Conservation (phyloP, 2,888 invertebrate genomes). For the Litoditis marina region DNA sequence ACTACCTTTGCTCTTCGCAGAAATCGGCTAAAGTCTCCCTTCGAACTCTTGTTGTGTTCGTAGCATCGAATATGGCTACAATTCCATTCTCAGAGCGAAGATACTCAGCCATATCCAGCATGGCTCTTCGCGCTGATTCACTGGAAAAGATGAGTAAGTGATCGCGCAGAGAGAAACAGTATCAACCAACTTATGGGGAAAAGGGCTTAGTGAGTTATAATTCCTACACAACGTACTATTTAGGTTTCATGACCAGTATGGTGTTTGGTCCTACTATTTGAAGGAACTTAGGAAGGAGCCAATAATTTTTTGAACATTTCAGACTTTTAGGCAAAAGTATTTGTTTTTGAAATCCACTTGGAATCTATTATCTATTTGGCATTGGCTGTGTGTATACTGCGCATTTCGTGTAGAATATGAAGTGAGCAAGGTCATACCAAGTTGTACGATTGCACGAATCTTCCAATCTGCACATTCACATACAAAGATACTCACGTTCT, state of each 20-base stretch:
- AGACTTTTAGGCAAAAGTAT: too few species aligned
- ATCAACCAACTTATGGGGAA: too few species aligned
- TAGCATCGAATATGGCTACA: constrained; percentile 91
- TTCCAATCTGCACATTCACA: neutral
- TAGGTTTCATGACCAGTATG: too few species aligned
- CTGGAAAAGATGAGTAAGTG: constrained; percentile 60
- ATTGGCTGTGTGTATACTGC: too few species aligned
- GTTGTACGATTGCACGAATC: too few species aligned
- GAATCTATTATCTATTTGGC: neutral
- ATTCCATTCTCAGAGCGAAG: constrained; percentile 77
- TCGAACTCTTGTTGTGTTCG: constrained; percentile 79
- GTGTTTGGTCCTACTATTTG: too few species aligned
- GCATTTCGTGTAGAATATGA: neutral
- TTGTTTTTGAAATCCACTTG: too few species aligned
- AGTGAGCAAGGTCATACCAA: neutral
- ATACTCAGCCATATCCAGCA: constrained; percentile 89
- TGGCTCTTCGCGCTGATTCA: constrained; percentile 86
- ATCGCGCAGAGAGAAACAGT: too few species aligned
- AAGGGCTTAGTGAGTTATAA: too few species aligned
- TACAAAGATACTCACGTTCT: constrained; percentile 31
- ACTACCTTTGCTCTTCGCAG: constrained; percentile 30
- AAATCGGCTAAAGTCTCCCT: constrained; percentile 35
- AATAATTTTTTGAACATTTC: too few species aligned
- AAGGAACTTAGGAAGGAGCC: too few species aligned
- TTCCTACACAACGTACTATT: too few species aligned